Evolutionary conservation across 2,797 vertebrate species (phyloP).

Genomic region (Sebastiscus albofasciatus): DNA sequence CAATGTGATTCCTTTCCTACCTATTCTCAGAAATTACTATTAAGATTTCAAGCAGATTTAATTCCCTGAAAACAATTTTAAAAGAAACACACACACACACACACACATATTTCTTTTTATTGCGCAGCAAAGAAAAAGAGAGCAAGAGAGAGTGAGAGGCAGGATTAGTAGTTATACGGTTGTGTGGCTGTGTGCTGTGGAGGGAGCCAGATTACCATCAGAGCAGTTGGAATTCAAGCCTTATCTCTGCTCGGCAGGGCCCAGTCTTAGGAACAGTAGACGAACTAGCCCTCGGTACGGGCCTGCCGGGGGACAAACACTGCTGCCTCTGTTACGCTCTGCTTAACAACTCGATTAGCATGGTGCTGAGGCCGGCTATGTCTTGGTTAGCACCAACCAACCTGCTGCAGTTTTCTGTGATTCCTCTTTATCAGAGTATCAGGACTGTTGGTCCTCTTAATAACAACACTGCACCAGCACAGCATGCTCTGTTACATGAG

Average conservation of each 20-base stretch:
- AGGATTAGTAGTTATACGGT: constrained; percentile 59
- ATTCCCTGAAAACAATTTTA: constrained; percentile 17
- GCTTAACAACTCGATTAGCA: constrained; percentile 69
- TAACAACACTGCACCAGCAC: neutral
- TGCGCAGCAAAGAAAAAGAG: constrained; percentile 7
- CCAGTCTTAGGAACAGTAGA: constrained; percentile 57
- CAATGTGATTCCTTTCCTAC: neutral
- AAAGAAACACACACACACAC: constrained; percentile 11
- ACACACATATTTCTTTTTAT: constrained; percentile 4
- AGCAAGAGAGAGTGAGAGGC: neutral
- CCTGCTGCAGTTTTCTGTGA: constrained; percentile 22
- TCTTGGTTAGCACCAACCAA: constrained; percentile 42
- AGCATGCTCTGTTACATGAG: neutral
- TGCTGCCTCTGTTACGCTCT: constrained; percentile 65
- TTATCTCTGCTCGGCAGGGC: constrained; percentile 78
- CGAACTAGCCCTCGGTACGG: constrained; percentile 52
- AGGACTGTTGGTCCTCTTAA: neutral
- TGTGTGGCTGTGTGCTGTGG: constrained; percentile 50
- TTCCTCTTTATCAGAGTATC: constrained; percentile 1
- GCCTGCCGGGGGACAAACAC: constrained; percentile 65
- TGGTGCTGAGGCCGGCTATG: constrained; percentile 40
- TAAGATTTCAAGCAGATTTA: constrained; percentile 4
- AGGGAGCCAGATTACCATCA: constrained; percentile 78
- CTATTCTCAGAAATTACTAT: constrained; percentile 11
- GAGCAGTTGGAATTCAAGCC: constrained; percentile 75